Evolutionary conservation across 2,888 invertebrate species (phyloP), one percentile per base, ranked within the genome.

Genomic region (Mythimna ferrago): DNA sequence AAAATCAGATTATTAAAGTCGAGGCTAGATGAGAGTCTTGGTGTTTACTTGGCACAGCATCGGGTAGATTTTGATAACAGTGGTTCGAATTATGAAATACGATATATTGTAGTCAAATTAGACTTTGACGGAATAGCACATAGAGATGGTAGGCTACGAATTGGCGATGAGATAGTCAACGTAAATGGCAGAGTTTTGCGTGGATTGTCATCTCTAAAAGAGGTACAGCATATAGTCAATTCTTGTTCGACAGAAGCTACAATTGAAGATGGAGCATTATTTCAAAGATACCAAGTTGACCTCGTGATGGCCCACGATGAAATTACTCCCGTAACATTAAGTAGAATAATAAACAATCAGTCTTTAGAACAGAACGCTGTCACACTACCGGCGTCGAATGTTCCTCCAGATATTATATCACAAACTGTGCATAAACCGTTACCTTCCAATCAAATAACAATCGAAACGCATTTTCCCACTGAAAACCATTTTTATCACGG

Each of bases 101-200:
- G 97, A 41, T 97, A 97, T 85, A 96, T 97, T 76, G 97, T 97
- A 73, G 97, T 97, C 32, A 97, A 97, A 88, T 94, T 97, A 65
- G 97, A 97, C 83, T 95, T 96, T 62, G 97, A 97, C 80, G 97
- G 97, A 66, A 97, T 97, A 91, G 97, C 97, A 38, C 97, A 97
- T 81, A 98, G 98, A 93, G 98, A 98, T 91, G 98, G 98, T 32
- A 97, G 98, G 86, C 96, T 99, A 78, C 97, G 97, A 87, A 97
- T 98, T 74, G 98, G 98, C 19, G 99, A 99, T 93, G 98, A 99
- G 96, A 98, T 99, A 81, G 98, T 99, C 16, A 98, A 98, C 93
- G 98, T 99, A 48, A 99, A 99, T 92, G 98, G 98, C 14, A 97
- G 97, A 88, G 97, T 98, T 80, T 94, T 99, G 75, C 97, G 98